Percentiles rank a stretch among this genome's conserved stretches.
These are phyloP conservation scores for Apteryx owenii DNA, from an alignment of 2,113 vertebrate genomes.

Conservation along the genomic window DNA sequence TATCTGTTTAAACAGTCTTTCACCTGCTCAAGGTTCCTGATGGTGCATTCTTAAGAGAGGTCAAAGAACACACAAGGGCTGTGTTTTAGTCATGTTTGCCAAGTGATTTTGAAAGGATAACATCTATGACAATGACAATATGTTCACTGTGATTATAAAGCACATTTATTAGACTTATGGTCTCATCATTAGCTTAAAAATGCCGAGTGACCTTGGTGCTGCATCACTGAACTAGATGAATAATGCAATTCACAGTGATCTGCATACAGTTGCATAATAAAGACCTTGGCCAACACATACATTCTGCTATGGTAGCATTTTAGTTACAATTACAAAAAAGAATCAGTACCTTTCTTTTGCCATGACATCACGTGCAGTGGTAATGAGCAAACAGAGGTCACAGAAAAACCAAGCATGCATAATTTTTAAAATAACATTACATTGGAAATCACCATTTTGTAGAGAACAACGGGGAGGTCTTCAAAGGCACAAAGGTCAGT, in stretches of 20 bases:
- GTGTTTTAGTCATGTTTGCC: slow-evolving; percentile 5
- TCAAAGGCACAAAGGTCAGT: background rate
- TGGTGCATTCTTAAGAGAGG: background rate
- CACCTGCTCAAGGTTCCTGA: background rate
- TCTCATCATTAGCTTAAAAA: slow-evolving; percentile 18
- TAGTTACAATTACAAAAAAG: background rate
- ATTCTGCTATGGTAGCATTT: background rate
- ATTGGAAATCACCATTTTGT: background rate
- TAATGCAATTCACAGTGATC: slow-evolving; percentile 1
- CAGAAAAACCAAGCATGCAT: background rate
- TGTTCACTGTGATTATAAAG: slow-evolving; percentile 37
- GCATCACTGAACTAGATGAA: slow-evolving; percentile 35
- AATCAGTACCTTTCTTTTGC: background rate
- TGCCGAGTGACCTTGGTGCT: slow-evolving; percentile 41
- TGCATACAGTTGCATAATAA: slow-evolving; percentile 40
- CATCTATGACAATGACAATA: background rate
- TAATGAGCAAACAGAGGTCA: background rate
- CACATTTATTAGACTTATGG: slow-evolving; percentile 54
- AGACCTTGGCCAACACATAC: background rate
- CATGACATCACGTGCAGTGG: background rate
- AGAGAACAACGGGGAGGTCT: background rate
- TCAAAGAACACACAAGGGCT: background rate
- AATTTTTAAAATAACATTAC: background rate
- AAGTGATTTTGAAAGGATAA: slow-evolving; percentile 31
- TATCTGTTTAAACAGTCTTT: background rate